phyloP scores from a whole-genome alignment of 2,888 invertebrate species.

The Biston betularia region DNA sequence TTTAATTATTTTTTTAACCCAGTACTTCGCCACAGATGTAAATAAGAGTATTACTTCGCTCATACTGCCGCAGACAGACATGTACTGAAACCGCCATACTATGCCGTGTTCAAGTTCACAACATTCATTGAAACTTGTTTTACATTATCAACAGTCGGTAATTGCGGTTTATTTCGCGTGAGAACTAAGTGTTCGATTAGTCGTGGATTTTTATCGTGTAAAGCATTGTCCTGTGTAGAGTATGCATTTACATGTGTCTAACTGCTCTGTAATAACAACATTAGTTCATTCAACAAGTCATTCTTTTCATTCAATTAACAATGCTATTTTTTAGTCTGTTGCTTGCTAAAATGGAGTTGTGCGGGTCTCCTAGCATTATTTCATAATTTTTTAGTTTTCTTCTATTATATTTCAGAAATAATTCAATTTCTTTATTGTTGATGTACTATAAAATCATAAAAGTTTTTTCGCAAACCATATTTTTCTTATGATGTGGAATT shows the following conservation, averaged over 20 bases:
- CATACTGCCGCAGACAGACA: too few species aligned
- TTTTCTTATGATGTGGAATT: conserved; percentile 55
- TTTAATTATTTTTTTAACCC: neutral
- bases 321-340: conserved; percentile 22
- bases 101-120: too few species aligned
- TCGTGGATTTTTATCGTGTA: neutral
- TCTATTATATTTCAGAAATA: conserved; percentile 14
- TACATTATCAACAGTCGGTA: too few species aligned
- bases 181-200: too few species aligned
- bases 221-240: too few species aligned
- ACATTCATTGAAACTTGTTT: too few species aligned
- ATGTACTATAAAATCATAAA: conserved; percentile 38
- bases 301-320: neutral
- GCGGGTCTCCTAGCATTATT: conserved; percentile 37
- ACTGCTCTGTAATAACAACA: neutral
- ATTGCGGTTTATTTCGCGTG: too few species aligned
- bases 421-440: conserved; percentile 19
- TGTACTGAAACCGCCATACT: too few species aligned
- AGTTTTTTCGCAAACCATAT: conserved; percentile 38
- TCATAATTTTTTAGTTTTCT: conserved; percentile 34
- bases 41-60: too few species aligned
- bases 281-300: neutral
- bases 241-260: neutral
- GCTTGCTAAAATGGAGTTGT: conserved; percentile 28
- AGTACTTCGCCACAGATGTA: too few species aligned